Evolutionary conservation across 2,888 invertebrate species (phyloP).

Genomic region (Tipula lateralis): DNA sequence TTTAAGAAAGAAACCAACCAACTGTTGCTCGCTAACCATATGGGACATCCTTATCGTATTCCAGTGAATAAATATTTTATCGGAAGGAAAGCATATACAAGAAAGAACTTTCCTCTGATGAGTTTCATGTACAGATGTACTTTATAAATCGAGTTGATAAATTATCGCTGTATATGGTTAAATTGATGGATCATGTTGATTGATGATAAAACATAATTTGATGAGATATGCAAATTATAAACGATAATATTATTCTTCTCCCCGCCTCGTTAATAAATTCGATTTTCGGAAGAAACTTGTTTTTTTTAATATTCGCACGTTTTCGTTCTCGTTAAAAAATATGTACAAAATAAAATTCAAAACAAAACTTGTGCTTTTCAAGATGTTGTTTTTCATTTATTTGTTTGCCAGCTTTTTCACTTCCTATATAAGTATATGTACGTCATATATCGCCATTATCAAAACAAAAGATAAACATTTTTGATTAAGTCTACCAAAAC

Average conservation of each 20-base stretch:
- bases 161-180: not conserved
- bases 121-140: not conserved
- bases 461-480: no score
- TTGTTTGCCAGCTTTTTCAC: not conserved
- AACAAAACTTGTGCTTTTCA: not conserved
- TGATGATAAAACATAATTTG: not conserved
- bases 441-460: no score
- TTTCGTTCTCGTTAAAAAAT: not conserved
- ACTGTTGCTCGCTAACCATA: not conserved
- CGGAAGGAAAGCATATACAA: not conserved
- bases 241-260: not conserved
- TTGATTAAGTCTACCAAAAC: no score
- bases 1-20: not conserved
- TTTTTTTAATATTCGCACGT: not conserved
- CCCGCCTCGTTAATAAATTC: not conserved
- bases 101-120: not conserved
- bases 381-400: not conserved
- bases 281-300: not conserved
- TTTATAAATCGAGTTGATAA: not conserved
- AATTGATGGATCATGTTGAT: not conserved
- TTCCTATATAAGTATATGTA: no score
- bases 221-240: conserved; percentile 6
- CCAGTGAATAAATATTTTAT: not conserved
- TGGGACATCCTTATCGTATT: not conserved
- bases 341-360: not conserved